Evolutionary conservation across 2,113 vertebrate genomes (phyloP).

Genomic region (Aspiorhynchus laticeps): DNA sequence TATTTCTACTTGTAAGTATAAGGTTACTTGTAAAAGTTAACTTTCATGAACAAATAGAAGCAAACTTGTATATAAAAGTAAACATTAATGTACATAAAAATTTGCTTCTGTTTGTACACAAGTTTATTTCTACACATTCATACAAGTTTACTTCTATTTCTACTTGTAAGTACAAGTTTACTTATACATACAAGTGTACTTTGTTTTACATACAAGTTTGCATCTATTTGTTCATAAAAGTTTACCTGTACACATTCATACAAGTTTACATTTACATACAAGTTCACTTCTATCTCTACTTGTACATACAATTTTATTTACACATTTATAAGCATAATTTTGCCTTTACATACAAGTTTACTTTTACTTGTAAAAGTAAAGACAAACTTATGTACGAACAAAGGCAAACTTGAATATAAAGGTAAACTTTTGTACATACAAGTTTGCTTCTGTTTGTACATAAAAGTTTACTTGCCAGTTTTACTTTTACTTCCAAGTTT

Average conservation of each 20-base stretch:
- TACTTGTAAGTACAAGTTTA: not conserved
- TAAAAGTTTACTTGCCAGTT: not conserved
- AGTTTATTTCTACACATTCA: not conserved
- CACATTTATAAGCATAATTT: not conserved
- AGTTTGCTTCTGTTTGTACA: not conserved
- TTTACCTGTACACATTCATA: not conserved
- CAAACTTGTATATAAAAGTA: not conserved
- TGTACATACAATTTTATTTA: not conserved
- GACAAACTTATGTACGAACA: not conserved
- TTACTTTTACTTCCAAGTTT: not conserved
- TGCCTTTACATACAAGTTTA: not conserved
- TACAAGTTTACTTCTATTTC: not conserved
- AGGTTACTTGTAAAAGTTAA: not conserved
- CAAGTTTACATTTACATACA: not conserved
- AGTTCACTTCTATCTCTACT: not conserved
- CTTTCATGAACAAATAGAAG: not conserved
- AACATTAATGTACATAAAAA: not conserved
- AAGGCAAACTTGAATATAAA: not conserved
- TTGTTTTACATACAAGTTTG: not conserved
- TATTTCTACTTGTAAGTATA: not conserved
- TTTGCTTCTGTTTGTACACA: not conserved
- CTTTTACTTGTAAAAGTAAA: not conserved
- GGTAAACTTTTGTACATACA: not conserved
- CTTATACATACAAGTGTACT: not conserved
- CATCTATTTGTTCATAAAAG: not conserved